Evolutionary conservation across 1,140 invertebrate genomes (phyloP).

Genomic region (Mizuhopecten yessoensis): DNA sequence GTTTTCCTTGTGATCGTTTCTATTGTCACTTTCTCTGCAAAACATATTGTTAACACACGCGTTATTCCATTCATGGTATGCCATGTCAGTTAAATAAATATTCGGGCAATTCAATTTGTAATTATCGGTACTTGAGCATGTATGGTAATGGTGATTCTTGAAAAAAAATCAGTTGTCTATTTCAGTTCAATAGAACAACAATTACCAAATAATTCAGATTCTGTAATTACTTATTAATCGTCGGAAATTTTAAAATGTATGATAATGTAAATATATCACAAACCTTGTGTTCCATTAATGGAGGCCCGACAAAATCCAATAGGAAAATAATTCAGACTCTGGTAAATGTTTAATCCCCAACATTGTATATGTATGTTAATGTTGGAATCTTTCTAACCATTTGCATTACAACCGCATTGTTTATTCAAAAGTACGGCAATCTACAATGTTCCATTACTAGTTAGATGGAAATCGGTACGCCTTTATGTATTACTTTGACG

Average conservation of each 20-base stretch:
- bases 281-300: background rate
- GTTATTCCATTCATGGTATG: no score
- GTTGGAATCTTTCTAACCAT: background rate
- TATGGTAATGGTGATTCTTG: no score
- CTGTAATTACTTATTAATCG: background rate
- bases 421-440: background rate
- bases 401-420: background rate
- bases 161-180: no score
- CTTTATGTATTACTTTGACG: constrained; percentile 17
- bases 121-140: no score
- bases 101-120: no score
- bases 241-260: background rate
- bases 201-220: background rate
- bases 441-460: background rate
- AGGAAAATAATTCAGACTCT: background rate
- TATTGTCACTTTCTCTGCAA: no score
- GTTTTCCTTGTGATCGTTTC: no score
- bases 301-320: background rate
- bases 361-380: background rate
- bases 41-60: no score
- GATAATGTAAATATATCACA: background rate
- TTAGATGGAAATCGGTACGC: background rate
- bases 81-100: no score
- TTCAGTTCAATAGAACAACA: no score
- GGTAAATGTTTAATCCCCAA: background rate